These are phyloP conservation scores for Caenorhabditis sp. DNA, from an alignment of 2,888 invertebrate species.

Conservation along the genomic window DNA sequence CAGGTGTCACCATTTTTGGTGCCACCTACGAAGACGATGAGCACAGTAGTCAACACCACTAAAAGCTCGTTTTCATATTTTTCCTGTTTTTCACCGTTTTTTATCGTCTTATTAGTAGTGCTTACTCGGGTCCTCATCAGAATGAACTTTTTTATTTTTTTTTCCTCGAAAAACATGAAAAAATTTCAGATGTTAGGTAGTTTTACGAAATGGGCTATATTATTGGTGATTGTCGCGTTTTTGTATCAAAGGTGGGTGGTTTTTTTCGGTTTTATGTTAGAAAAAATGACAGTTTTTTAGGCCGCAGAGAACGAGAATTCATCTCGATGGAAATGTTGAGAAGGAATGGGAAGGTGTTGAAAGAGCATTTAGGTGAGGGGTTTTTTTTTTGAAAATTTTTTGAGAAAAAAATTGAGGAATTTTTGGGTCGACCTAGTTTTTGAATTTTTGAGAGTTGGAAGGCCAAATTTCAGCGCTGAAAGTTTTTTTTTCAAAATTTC, in stretches of 20 bases:
- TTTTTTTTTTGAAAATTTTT: background rate
- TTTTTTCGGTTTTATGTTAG: background rate
- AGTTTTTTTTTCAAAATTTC: too few species aligned
- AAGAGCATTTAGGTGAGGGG: constrained; percentile 26
- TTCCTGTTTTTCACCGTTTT: background rate
- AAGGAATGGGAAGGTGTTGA: constrained; percentile 14
- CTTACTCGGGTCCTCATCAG: too few species aligned
- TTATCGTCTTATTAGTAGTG: too few species aligned
- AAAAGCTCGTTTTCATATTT: background rate
- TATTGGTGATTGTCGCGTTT: background rate
- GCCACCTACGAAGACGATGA: constrained; percentile 53
- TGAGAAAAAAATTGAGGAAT: too few species aligned
- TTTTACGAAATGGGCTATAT: background rate
- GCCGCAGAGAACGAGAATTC: constrained; percentile 1
- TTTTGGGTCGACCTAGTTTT: too few species aligned
- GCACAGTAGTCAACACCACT: background rate
- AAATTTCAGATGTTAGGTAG: background rate
- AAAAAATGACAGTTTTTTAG: background rate
- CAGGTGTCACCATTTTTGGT: constrained; percentile 63
- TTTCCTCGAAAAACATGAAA: background rate
- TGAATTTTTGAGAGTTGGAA: too few species aligned
- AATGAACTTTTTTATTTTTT: background rate
- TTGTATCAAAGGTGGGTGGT: background rate
- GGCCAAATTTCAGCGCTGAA: too few species aligned
- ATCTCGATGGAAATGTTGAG: constrained; percentile 16